These are phyloP conservation scores for Deroplatys truncata DNA, from an alignment of 2,888 invertebrate genomes.

Conservation along the genomic window DNA sequence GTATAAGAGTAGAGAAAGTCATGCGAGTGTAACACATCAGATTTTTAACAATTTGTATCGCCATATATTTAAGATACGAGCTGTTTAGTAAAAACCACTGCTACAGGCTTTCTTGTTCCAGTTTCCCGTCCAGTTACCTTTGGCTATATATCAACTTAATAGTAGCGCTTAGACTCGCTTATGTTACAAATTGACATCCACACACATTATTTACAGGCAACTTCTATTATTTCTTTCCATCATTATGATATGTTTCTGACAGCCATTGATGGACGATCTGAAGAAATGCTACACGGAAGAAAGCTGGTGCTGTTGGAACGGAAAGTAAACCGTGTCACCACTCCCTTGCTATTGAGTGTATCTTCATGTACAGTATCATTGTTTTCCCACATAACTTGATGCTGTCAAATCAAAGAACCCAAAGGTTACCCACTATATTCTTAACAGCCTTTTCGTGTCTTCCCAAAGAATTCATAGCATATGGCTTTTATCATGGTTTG, in stretches of 20 bases:
- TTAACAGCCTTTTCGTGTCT: not conserved
- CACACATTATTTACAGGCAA: not conserved
- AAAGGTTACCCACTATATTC: not conserved
- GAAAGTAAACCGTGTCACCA: not conserved
- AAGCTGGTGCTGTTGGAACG: not conserved
- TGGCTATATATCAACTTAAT: too few relatives aligned
- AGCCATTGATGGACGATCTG: not conserved
- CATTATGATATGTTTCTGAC: not conserved
- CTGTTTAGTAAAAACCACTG: too few relatives aligned
- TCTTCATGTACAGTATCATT: not conserved
- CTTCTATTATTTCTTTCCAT: not conserved
- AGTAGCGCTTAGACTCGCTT: too few relatives aligned
- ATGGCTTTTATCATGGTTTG: too few relatives aligned
- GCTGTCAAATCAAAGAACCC: not conserved
- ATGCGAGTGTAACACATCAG: too few relatives aligned
- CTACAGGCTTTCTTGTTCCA: too few relatives aligned
- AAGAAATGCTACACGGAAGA: not conserved
- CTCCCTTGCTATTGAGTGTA: not conserved
- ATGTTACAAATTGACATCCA: not conserved
- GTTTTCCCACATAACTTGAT: not conserved
- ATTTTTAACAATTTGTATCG: too few relatives aligned
- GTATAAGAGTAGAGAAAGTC: too few relatives aligned
- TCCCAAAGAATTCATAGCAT: not conserved
- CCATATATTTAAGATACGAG: too few relatives aligned
- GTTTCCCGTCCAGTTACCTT: too few relatives aligned